Evolutionary conservation across 2,888 invertebrate genomes (phyloP), one percentile per base, ranked within the genome.

Genomic region (Orchesellides sinensis): DNA sequence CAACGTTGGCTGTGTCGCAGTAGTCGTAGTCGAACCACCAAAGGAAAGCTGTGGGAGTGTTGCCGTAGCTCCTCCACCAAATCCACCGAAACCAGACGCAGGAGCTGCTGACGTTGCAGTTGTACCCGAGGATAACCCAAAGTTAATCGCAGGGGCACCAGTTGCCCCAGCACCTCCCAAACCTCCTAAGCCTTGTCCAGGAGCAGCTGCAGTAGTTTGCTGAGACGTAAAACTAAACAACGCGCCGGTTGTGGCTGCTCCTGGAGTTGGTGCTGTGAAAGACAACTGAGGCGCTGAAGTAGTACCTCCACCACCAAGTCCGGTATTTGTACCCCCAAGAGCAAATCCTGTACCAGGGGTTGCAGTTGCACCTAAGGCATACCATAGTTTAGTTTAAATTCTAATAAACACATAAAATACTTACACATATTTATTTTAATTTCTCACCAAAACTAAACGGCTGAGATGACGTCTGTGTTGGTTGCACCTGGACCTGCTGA

Each of bases 241-340:
- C 0, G 69, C 59, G 25, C 40, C 14, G 21, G 59, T 12, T 2
- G 66, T n/a, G 1, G 77, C 49, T 14, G 69, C 69, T n/a, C n/a
- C n/a, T 17, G 77, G 77, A 19, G 77, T 69, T 12, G 68, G 27
- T 32, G 69, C 61, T 19, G 59, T 54, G 17, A 79, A 70, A 1
- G 78, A 61, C 0, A 79, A 40, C 27, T 79, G 78, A 0, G 78
- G 78, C 19, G 78, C 78, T 3, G 40, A 8, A 0, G 52, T 17
- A 52, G 29, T 61, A 10, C 59, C 6, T 23, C 32, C 35, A 47
- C 14, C 47, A 14, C 23, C 3, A n/a, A 17, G 47, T 45, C 1
- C 21, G 5, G 47, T 25, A 52, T 29, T n/a, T 6, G 19, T 32
- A n/a, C 17, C 17, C 3, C 52, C 61, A 61, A 61, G 29, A 4